Percentiles rank a stretch among this genome's conserved stretches.
Conservation (phyloP, 2,113 vertebrate species). For the Oryzias woworae region DNA sequence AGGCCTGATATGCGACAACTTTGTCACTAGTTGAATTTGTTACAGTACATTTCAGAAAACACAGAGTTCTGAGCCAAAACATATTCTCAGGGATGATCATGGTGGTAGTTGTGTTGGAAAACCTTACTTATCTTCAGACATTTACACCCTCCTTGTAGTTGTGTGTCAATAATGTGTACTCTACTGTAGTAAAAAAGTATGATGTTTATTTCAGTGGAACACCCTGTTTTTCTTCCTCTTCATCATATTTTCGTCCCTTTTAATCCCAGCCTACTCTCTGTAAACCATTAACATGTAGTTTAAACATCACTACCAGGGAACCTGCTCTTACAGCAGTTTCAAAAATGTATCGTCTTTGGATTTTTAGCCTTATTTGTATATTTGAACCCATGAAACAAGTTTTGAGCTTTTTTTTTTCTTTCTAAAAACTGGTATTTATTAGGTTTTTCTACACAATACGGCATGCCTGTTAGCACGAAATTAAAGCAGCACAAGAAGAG, state of each 20-base stretch:
- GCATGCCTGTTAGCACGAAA: slow-evolving; percentile 44
- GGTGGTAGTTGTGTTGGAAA: slow-evolving; percentile 45
- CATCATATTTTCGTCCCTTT: not conserved
- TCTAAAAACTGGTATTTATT: slow-evolving; percentile 50
- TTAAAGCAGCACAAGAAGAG: slow-evolving; percentile 22
- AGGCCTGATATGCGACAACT: not conserved
- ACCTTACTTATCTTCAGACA: slow-evolving; percentile 41
- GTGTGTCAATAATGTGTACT: slow-evolving; percentile 58
- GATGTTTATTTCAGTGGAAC: slow-evolving; percentile 48
- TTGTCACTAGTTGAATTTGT: slow-evolving; percentile 32
- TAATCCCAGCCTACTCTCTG: slow-evolving; percentile 15
- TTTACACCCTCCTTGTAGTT: slow-evolving; percentile 41
- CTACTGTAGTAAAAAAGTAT: slow-evolving; percentile 67
- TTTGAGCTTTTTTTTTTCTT: slow-evolving; percentile 30
- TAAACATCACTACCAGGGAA: slow-evolving; percentile 33
- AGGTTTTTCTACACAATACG: slow-evolving; percentile 37
- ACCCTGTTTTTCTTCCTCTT: slow-evolving; percentile 17
- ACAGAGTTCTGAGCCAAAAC: slow-evolving; percentile 75
- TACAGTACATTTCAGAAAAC: slow-evolving; percentile 54
- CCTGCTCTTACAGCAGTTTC: slow-evolving; percentile 14
- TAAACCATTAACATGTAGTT: slow-evolving; percentile 37
- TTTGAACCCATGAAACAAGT: slow-evolving; percentile 19
- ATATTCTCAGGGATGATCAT: slow-evolving; percentile 79
- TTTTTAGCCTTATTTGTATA: slow-evolving; percentile 35
- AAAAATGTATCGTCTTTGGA: slow-evolving; percentile 23